Percentiles rank a stretch among this genome's conserved stretches.
phyloP scores from a whole-genome alignment of 2,797 vertebrate species.

The Tinamus major region DNA sequence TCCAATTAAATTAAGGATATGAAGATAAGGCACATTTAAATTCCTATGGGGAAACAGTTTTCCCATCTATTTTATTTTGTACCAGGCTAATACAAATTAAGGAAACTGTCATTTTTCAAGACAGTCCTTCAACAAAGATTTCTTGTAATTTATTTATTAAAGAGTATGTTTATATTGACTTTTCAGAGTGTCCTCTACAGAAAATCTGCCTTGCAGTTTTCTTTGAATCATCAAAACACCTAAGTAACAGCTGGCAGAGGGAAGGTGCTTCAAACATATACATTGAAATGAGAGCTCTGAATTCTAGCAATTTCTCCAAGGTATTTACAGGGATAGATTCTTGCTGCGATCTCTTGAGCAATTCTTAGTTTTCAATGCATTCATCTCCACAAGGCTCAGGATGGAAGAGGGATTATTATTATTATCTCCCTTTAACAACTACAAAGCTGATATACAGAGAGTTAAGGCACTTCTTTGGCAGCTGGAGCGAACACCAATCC shows the following conservation, averaged over 20 bases:
- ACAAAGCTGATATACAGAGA: background rate
- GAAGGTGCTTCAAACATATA: background rate
- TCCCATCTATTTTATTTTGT: background rate
- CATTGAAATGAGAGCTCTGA: background rate
- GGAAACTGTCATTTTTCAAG: background rate
- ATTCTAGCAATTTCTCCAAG: background rate
- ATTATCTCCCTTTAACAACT: background rate
- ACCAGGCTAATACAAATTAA: background rate
- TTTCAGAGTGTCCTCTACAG: background rate
- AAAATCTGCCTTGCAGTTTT: background rate
- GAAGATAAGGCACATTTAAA: background rate
- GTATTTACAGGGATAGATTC: background rate
- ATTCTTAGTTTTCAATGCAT: background rate
- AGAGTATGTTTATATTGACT: background rate
- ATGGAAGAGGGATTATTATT: background rate
- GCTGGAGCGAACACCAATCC: background rate
- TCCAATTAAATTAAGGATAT: background rate
- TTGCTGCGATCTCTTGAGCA: background rate
- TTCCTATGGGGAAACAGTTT: background rate
- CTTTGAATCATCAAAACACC: background rate
- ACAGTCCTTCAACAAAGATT: background rate
- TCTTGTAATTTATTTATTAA: background rate
- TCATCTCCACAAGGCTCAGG: background rate
- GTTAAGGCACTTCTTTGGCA: background rate
- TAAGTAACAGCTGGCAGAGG: background rate